Base-by-base conservation (phyloP, 2,113 vertebrate genomes). In the Nycticryphes semicollaris region DNA sequence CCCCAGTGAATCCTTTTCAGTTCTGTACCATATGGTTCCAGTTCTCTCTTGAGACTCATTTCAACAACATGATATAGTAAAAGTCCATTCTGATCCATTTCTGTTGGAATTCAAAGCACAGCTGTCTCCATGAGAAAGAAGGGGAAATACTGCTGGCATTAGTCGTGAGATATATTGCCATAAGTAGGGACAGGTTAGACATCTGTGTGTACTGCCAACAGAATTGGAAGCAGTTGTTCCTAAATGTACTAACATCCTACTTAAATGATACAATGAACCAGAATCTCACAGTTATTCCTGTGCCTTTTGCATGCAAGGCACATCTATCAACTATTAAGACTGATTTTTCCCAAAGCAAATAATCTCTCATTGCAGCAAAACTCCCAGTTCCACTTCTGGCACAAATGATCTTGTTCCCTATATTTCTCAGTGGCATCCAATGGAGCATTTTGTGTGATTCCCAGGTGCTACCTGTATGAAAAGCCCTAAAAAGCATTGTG, bases 191-290 rank as follows among this genome's bases (percentile, higher is more conserved):
- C 37, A 16, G 45, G 72, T 51, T 39, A 64, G 64, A 47, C 23
- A 10, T 66, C 48, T 1, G 2, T 47, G 33, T 9, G 23, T 48
- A 23, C 21, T 16, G n/a, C 41, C 45, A 31, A 30, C 64, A 17
- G 66, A 66, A 20, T 37, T 28, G 17, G 37, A 59, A 59, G 64
- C 9, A 16, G 24, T 16, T 23, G 19, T 2, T 33, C 4, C 8
- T 48, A 8, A 9, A 17, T 5, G 48, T 48, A 9, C 63, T 48
- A 8, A 54, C 1, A 1, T 67, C 39, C 39, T 64, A 24, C 1
- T 0, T 21, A 48, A 59, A 47, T 0, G 0, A 10, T 22, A 35
- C 0, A 7, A 10, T 0, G 5, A 67, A 15, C 4, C 39, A 7
- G 48, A 72, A 50, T 39, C 22, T 86, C 62, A 21, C 4, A 14